Base-by-base conservation (phyloP, 2,797 vertebrate genomes). In the Eupleurogrammus muticus region DNA sequence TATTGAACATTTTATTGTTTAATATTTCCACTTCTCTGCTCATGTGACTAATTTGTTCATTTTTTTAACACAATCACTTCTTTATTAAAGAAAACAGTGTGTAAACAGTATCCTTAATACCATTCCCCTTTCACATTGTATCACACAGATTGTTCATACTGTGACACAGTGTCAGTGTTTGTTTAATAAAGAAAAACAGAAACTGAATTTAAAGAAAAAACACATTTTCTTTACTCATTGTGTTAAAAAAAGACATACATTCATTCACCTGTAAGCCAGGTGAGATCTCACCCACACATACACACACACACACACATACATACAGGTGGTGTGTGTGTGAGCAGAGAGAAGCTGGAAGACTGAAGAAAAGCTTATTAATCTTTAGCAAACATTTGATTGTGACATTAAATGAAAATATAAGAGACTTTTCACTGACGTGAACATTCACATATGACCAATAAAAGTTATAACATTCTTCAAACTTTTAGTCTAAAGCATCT, bases 221-320 rank as follows among this genome's bases (percentile, higher is more conserved):
- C 13, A 1, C 1, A 9, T 68, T 83, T 73, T 82, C 76, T 76
- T 80, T 5, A 58, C 0, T 63, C 12, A 1, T 50, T 59, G 55
- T 1, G 21, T 70, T 73, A 66, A 17, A 75, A 67, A 78, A 40
- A 38, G 5, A 13, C 38, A 40, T 40, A n/a, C 54, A 34, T 20
- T 60, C 53, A 54, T 19, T 62, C 58, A 55, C 49, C 54, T 49
- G 59, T 20, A 54, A 42, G 9, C 47, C 60, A 52, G 64, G 64
- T 62, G 54, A 66, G 52, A 10, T 16, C 40, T 53, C 62, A 73
- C n/a, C 24, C 63, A n/a, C n/a, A n/a, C n/a, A n/a, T n/a, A n/a
- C 35, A 36, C 35, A 36, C 35, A 36, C 35, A 38, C 36, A 38
- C 36, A 38, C 36, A 38, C 36, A 38, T 11, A 2, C 35, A 10